Percentiles rank a stretch among this genome's conserved stretches.
These are phyloP conservation scores for Caenorhabditis wallacei DNA, from an alignment of 2,888 invertebrate genomes.

Conservation along the genomic window DNA sequence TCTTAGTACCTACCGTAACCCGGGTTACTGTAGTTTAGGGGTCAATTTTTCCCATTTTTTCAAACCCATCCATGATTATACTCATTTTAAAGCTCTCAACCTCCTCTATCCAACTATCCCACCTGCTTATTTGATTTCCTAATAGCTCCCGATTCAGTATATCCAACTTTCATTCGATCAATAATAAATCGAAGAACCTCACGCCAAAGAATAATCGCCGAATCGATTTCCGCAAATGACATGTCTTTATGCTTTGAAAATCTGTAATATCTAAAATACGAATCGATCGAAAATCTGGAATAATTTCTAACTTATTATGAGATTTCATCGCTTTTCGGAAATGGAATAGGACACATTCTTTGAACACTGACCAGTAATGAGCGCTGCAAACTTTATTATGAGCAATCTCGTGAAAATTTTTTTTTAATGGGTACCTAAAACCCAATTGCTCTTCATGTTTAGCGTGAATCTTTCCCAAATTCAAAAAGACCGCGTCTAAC, in stretches of 20 bases:
- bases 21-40: no score
- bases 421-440: constrained; percentile 71
- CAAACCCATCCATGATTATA: neutral
- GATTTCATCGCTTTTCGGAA: constrained; percentile 73
- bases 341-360: constrained; percentile 75
- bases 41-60: neutral
- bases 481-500: constrained; percentile 71
- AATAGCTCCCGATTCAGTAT: constrained; percentile 67
- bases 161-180: constrained; percentile 73
- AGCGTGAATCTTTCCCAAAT: constrained; percentile 76
- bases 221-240: constrained; percentile 72
- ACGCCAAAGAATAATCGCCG: constrained; percentile 75
- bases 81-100: neutral
- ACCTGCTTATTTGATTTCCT: constrained; percentile 71
- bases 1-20: no score
- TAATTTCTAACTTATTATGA: constrained; percentile 54
- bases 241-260: constrained; percentile 61
- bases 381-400: constrained; percentile 52
- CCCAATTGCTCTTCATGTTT: constrained; percentile 75
- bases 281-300: neutral
- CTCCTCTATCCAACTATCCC: no score
- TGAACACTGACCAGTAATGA: constrained; percentile 76
- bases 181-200: constrained; percentile 74
- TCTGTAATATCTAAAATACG: constrained; percentile 37
- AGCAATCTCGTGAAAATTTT: neutral